phyloP scores from a whole-genome alignment of 1,140 invertebrate species.

The Tetranychus urticae region DNA sequence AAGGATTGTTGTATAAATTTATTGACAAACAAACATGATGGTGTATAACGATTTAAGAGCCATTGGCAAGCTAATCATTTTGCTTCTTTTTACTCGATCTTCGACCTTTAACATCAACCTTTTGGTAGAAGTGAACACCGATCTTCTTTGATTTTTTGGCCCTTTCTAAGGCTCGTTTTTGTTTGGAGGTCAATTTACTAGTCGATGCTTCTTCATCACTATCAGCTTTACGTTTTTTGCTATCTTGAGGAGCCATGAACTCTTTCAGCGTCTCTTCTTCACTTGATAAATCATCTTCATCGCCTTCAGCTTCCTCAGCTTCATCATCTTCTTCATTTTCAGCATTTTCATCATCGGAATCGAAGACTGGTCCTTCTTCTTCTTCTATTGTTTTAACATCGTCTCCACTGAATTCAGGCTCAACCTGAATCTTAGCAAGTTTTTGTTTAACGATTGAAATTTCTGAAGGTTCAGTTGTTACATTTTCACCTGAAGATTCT shows the following conservation, averaged over 20 bases:
- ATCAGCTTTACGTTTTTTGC: slow-evolving; percentile 16
- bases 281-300: slow-evolving; percentile 15
- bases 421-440: background rate
- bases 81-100: slow-evolving; percentile 24
- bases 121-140: slow-evolving; percentile 77
- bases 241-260: slow-evolving; percentile 19
- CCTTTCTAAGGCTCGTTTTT: slow-evolving; percentile 45
- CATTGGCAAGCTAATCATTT: slow-evolving; percentile 2
- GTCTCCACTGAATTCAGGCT: background rate
- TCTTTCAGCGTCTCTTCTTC: slow-evolving; percentile 23
- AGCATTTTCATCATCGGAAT: slow-evolving; percentile 13
- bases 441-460: background rate
- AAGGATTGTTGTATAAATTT: too few species aligned
- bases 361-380: slow-evolving; percentile 22
- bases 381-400: slow-evolving; percentile 14
- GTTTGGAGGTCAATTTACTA: slow-evolving; percentile 37
- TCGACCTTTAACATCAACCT: slow-evolving; percentile 73
- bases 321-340: slow-evolving; percentile 23
- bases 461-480: too few species aligned
- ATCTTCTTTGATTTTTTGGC: slow-evolving; percentile 54
- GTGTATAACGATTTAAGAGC: too few species aligned
- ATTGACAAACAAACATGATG: too few species aligned
- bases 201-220: slow-evolving; percentile 15
- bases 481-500: background rate
- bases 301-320: slow-evolving; percentile 19